Conservation (phyloP, 2,797 vertebrate genomes). For the Sciurus vulgaris region DNA sequence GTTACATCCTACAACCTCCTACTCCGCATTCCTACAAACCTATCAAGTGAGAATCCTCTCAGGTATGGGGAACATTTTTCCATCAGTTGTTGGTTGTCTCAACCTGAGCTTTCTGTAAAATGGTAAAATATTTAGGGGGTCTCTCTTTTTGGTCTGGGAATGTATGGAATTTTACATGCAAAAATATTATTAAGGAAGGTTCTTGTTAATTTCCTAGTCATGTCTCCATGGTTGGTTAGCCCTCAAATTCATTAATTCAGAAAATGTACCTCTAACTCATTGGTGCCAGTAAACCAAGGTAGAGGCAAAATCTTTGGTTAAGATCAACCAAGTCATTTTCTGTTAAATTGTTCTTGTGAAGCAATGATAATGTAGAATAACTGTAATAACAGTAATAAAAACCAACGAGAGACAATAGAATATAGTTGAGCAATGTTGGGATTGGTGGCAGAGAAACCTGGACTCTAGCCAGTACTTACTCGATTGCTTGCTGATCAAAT, state of each 20-base stretch:
- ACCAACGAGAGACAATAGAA: not conserved
- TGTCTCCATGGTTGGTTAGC: not conserved
- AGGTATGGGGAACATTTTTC: not conserved
- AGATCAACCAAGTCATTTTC: not conserved
- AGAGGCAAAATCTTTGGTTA: not conserved
- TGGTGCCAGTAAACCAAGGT: not conserved
- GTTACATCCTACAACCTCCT: not conserved
- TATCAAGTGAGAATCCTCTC: conserved; percentile 5
- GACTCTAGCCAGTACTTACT: not conserved
- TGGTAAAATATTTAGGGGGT: not conserved
- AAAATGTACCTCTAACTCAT: not conserved
- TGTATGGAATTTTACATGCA: not conserved
- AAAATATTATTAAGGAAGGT: not conserved
- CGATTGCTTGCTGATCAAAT: not conserved
- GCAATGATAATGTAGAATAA: not conserved
- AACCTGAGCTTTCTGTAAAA: not conserved
- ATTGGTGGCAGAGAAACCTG: not conserved
- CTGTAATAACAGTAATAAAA: not conserved
- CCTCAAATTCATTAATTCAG: not conserved
- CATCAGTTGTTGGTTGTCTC: not conserved
- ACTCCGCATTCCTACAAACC: not conserved
- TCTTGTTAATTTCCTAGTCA: not conserved
- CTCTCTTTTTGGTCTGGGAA: not conserved
- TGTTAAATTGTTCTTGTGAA: not conserved
- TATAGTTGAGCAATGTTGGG: not conserved